These are phyloP conservation scores for Coptotermes formosanus DNA, from an alignment of 1,140 invertebrate species.

Conservation along the genomic window DNA sequence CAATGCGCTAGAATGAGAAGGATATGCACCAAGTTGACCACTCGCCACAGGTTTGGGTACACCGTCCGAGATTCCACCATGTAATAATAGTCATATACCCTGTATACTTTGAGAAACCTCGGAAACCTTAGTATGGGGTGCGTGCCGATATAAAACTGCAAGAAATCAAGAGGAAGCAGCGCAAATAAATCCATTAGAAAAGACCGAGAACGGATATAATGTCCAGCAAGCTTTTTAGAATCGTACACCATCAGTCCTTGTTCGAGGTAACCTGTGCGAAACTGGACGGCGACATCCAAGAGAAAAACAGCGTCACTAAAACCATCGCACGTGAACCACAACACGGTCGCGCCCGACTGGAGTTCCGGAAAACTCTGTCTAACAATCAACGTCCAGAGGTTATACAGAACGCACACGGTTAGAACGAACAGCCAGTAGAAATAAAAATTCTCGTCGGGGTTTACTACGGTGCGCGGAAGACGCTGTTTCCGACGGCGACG, in stretches of 20 bases:
- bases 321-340: constrained; percentile 80
- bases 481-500: constrained; percentile 60
- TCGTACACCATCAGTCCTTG: constrained; percentile 94
- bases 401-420: constrained; percentile 88
- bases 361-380: constrained; percentile 91
- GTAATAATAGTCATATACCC: constrained; percentile 90
- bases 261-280: constrained; percentile 93
- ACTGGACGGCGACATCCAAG: constrained; percentile 83
- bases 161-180: constrained; percentile 81
- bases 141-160: constrained; percentile 76
- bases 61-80: constrained; percentile 93
- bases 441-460: constrained; percentile 93
- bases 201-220: constrained; percentile 81
- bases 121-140: constrained; percentile 82
- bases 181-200: constrained; percentile 84
- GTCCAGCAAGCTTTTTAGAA: constrained; percentile 81
- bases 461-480: constrained; percentile 82
- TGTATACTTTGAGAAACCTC: constrained; percentile 83
- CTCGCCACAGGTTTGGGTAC: constrained; percentile 95
- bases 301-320: constrained; percentile 85
- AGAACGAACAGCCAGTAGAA: constrained; percentile 92
- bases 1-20: constrained; percentile 92
- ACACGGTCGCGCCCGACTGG: constrained; percentile 62
- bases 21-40: constrained; percentile 92
- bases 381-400: constrained; percentile 93